Evolutionary conservation across 2,888 invertebrate genomes (phyloP), one percentile per base, ranked within the genome.

Genomic region (Hirtodrosophila alboralis): DNA sequence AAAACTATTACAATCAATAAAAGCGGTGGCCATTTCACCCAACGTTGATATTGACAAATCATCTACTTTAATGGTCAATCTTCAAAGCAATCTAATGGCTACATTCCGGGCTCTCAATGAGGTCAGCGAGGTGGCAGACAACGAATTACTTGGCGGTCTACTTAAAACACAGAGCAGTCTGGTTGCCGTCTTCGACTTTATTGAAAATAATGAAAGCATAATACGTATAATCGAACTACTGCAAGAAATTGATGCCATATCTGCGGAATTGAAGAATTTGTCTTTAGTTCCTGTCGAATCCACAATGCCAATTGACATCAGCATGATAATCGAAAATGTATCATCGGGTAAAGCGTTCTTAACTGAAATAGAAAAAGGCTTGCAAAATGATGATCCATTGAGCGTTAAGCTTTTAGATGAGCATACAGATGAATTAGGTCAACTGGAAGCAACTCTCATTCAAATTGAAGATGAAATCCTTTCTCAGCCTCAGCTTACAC

Each of bases 191-290:
- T 88, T 84, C 34, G 90, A 89, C 56, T 89, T 89, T 36, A 89
- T 89, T 14, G 90, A 90, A 53, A 85, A 84, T 3, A 89, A 79
- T 33, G 88, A 89, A 12, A 81, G 60, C 7, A 63, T 75, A 2
- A 61, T 89, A 28, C 71, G 90, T n/a, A 70, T 89, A 4, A 89
- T 89, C 33, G 90, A 90, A 57, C 64, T 90, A 0, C 51, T 90
- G 2, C 89, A 90, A 40, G 89, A 90, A 71, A 76, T 90, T 2
- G 89, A 90, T 62, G 67, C 72, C 33, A 68, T 90, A 30, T 69
- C 84, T 2, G 68, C 70, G 1, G 88, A 89, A n/a, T 38, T 89
- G 1, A 84, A 61, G 7, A 68, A 58, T 2, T 40, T 89, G 3
- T 34, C 44, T 1, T 8, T 43, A 9, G 27, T 65, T 10, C 12